phyloP scores from a whole-genome alignment of 2,888 invertebrate genomes.

The Rotaria magnacalcarata region DNA sequence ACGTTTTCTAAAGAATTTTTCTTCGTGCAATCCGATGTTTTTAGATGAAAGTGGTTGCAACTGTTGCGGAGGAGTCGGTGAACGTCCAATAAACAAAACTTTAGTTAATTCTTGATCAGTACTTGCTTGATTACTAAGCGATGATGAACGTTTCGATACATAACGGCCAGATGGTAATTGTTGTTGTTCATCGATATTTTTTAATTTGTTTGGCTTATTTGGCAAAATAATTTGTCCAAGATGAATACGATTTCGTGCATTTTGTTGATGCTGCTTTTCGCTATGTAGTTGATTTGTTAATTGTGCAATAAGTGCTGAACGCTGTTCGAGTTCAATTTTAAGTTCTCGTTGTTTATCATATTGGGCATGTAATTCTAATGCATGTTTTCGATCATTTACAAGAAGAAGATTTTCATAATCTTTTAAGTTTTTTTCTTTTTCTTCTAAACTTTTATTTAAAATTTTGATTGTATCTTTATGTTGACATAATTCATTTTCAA shows the following conservation, averaged over 20 bases:
- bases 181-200: background rate
- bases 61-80: background rate
- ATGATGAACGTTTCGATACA: background rate
- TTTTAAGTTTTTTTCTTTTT: background rate
- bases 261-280: background rate
- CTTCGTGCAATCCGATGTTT: background rate
- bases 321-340: background rate
- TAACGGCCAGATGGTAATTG: no score
- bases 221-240: conserved; percentile 7
- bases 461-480: background rate
- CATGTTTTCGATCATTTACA: background rate
- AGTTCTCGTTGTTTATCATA: background rate
- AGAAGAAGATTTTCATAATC: background rate
- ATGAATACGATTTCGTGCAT: background rate
- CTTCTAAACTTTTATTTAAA: background rate
- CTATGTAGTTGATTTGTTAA: background rate
- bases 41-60: background rate
- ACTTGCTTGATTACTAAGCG: background rate
- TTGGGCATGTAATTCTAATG: background rate
- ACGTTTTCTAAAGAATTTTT: background rate
- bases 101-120: background rate
- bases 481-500: conserved; percentile 1
- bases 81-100: background rate
- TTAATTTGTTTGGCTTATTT: background rate
- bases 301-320: background rate